Base-by-base conservation (phyloP, 35 echinoderm and acorn worm species). In the Apostichopus japonicus region DNA sequence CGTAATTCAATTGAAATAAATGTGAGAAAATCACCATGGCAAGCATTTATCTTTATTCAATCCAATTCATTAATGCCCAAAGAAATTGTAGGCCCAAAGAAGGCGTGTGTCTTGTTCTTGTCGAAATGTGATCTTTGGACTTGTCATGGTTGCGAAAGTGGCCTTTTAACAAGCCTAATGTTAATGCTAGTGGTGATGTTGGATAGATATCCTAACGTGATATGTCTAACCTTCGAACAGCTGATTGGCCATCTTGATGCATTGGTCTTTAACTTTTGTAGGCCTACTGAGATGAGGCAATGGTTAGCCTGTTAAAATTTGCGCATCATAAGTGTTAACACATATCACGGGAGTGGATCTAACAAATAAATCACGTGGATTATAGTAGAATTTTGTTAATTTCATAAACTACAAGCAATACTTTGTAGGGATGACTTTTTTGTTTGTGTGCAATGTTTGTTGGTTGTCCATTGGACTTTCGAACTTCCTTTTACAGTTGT, bases 121-220 rank as follows among this genome's bases (percentile, higher is more conserved):
- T 0, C 56, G 55, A 59, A 57, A 57, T 58, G 81, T 59, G 55
- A 58, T 59, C 81, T 84, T 54, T 54, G 81, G 81, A 59, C 51
- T 84, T 84, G 17, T 57, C 13, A 23, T 0, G 8, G 54, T 55
- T 84, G 1, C 55, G 81, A 84, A 84, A 54, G 56, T 53, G 53
- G 16, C 81, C 7, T 84, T 84, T 84, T 23, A 57, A 59, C 10
- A 55, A 58, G 55, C 81, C 81, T 84, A 84, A 84, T 53, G 54
- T 84, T 84, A 84, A 83, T 55, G 24, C 8, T 14, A 6, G 52
- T 80, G 13, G 15, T 54, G 6, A 14, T 23, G 11, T 57, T 57
- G 15, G n/a, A 58, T 59, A 19, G 19, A 15, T 84, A 84, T 58
- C 81, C 81, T 84, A 84, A 84, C 81, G 81, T 84, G 81, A 10